phyloP scores from a whole-genome alignment of 1,140 invertebrate species.

The Trissolcus basalis region DNA sequence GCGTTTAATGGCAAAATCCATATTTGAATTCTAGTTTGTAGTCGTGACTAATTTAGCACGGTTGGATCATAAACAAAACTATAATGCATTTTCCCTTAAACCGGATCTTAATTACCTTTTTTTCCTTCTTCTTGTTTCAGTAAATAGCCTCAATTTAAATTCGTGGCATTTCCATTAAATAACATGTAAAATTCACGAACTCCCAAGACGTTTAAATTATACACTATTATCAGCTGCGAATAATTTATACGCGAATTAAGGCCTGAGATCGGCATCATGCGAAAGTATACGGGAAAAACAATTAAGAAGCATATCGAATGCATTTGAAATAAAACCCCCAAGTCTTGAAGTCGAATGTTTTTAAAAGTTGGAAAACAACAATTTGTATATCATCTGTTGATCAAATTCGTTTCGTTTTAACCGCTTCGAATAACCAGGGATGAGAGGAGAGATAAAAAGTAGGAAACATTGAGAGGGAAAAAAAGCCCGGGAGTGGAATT shows the following conservation, averaged over 20 bases:
- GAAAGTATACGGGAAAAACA: constrained; percentile 18
- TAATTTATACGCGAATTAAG: constrained; percentile 48
- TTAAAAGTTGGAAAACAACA: not conserved
- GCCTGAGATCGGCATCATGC: constrained; percentile 12
- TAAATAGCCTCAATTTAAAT: constrained; percentile 46
- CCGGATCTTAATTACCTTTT: not conserved
- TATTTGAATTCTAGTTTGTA: too few species aligned
- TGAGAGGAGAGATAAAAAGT: too few species aligned
- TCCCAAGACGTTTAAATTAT: constrained; percentile 44
- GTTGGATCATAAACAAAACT: not conserved
- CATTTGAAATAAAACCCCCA: constrained; percentile 1
- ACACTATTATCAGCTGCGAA: constrained; percentile 49
- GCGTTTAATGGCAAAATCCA: too few species aligned
- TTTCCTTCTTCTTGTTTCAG: not conserved
- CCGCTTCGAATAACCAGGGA: too few species aligned
- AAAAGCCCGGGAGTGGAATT: not conserved
- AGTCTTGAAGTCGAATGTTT: not conserved
- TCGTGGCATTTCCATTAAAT: constrained; percentile 42
- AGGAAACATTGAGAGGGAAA: not conserved
- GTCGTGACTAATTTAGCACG: too few species aligned
- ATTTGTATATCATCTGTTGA: not conserved
- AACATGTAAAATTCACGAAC: constrained; percentile 47
- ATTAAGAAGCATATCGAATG: constrained; percentile 14
- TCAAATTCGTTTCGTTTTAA: too few species aligned
- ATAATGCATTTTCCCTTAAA: not conserved